phyloP scores from a whole-genome alignment of 2,113 vertebrate species.

The Tragulus kanchil region DNA sequence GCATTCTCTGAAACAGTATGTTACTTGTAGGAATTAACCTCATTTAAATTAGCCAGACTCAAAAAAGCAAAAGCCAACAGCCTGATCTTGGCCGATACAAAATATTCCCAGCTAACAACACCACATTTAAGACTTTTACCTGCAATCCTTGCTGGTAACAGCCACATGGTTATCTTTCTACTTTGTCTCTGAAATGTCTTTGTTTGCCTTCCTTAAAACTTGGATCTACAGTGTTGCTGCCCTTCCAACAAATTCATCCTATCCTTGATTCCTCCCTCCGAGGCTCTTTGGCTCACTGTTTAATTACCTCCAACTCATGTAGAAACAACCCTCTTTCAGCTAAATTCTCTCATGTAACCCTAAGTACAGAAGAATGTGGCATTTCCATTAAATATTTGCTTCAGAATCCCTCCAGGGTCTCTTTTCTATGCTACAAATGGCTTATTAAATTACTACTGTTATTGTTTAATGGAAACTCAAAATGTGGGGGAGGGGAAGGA shows the following conservation, averaged over 20 bases:
- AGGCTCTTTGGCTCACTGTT: not conserved
- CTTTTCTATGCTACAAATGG: not conserved
- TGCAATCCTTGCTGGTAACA: not conserved
- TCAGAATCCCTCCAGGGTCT: not conserved
- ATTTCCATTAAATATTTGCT: not conserved
- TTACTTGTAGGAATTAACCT: not conserved
- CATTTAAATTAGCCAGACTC: conserved; percentile 26
- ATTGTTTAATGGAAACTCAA: conserved; percentile 63
- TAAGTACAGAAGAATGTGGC: not conserved
- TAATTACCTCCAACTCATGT: not conserved
- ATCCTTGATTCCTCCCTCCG: not conserved
- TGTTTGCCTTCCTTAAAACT: not conserved
- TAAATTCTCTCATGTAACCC: not conserved
- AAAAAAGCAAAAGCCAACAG: not conserved
- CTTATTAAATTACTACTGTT: conserved; percentile 27
- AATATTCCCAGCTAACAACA: not conserved
- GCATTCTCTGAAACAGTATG: not conserved
- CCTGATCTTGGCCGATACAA: not conserved
- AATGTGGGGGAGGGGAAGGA: not conserved
- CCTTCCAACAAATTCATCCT: not conserved
- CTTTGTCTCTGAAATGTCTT: not conserved
- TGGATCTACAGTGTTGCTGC: not conserved
- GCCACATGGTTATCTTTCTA: accelerated
- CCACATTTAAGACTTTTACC: not conserved
- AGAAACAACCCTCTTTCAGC: not conserved